Conservation (phyloP, 92 coral and sea anemone genomes). For the Umimayanthus chanpuru region DNA sequence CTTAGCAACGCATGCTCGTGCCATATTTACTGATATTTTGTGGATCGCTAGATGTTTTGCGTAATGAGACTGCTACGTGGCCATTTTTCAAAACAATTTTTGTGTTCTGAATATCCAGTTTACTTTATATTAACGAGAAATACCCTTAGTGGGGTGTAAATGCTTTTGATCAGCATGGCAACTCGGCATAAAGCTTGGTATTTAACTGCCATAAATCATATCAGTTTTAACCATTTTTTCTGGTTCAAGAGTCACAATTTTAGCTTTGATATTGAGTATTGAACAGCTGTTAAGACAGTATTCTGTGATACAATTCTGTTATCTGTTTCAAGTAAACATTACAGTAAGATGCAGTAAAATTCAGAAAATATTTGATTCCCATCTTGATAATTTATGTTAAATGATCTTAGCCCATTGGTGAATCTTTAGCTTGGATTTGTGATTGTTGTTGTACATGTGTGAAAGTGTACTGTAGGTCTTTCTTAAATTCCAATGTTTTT, state of each 20-base stretch:
- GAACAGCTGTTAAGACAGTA: not conserved
- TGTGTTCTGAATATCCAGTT: not conserved
- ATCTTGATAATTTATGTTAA: too few relatives aligned
- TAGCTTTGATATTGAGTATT: not conserved
- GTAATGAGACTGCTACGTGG: not conserved
- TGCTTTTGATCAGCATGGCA: not conserved
- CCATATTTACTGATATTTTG: too few relatives aligned
- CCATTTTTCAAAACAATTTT: not conserved
- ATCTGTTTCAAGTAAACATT: not conserved
- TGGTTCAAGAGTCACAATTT: not conserved
- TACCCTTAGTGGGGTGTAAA: too few relatives aligned
- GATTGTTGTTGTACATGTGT: too few relatives aligned
- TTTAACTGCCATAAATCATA: not conserved
- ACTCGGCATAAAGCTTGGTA: constrained; percentile 26
- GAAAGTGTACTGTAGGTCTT: too few relatives aligned
- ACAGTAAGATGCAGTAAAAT: not conserved
- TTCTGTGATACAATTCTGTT: not conserved
- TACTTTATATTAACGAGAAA: not conserved
- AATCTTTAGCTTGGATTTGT: too few relatives aligned
- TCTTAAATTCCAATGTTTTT: too few relatives aligned
- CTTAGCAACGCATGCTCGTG: too few relatives aligned
- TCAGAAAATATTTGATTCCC: not conserved
- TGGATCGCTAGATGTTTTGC: too few relatives aligned
- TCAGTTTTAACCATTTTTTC: not conserved
- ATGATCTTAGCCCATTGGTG: too few relatives aligned